Percentiles rank a stretch among this genome's conserved stretches.
These are phyloP conservation scores for Carassius gibelio DNA, from an alignment of 2,113 vertebrate species.

Conservation along the genomic window DNA sequence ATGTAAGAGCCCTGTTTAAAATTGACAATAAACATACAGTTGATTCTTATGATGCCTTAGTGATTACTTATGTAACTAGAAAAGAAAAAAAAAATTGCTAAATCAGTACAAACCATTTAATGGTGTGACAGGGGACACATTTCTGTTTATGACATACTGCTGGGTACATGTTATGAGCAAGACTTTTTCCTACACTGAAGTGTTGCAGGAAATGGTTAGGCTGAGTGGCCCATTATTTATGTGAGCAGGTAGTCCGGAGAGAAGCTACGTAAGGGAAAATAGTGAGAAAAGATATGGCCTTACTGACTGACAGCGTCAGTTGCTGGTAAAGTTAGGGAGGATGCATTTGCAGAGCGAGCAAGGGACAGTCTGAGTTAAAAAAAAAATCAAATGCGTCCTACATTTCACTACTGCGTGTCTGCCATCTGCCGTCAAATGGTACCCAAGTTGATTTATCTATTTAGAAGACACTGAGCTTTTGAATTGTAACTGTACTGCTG, in stretches of 20 bases:
- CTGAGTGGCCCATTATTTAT: slow-evolving; percentile 49
- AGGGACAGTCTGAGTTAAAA: slow-evolving; percentile 20
- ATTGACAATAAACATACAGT: not conserved
- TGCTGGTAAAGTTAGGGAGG: not conserved
- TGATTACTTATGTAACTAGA: not conserved
- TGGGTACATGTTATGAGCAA: not conserved
- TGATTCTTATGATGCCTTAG: not conserved
- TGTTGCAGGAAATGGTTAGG: slow-evolving; percentile 34
- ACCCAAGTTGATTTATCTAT: not conserved
- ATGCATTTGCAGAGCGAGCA: not conserved
- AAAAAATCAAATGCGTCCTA: slow-evolving; percentile 12
- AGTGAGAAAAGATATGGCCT: not conserved
- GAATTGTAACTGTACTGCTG: not conserved
- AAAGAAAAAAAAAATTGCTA: too few relatives aligned
- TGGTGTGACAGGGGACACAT: not conserved
- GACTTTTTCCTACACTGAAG: not conserved
- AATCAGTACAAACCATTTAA: not conserved
- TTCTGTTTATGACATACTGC: not conserved
- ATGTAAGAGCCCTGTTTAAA: not conserved
- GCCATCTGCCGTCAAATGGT: slow-evolving; percentile 17
- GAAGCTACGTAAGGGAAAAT: slow-evolving; percentile 1
- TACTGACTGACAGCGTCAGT: not conserved
- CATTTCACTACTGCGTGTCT: slow-evolving; percentile 8
- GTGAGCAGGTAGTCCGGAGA: not conserved
- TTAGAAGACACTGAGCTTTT: slow-evolving; percentile 5